A percentile compares a stretch with the other conserved stretches of the same genome.
Evolutionary conservation across 2,797 vertebrate genomes (phyloP).

Genomic region (Rachycentron canadum): DNA sequence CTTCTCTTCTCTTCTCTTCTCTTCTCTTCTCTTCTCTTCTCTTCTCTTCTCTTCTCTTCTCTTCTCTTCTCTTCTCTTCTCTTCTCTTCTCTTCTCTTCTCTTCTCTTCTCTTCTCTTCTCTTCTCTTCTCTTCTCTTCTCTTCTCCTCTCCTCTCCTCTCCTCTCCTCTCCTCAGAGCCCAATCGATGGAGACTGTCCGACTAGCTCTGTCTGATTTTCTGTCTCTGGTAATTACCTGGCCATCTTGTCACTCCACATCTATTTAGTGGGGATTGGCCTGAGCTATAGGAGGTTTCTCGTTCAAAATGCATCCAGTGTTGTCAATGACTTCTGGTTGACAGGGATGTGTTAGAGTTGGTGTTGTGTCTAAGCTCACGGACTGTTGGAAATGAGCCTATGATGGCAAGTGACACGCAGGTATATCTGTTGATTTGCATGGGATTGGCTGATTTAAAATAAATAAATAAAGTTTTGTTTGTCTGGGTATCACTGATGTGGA

Average conservation of each 20-base stretch:
- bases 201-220: constrained; percentile 45
- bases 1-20: constrained; percentile 4
- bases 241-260: constrained; percentile 52
- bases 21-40: constrained; percentile 30
- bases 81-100: constrained; percentile 1
- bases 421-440: constrained; percentile 16
- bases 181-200: constrained; percentile 45
- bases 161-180: constrained; percentile 26
- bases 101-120: no score
- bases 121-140: background rate
- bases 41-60: background rate
- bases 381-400: constrained; percentile 28
- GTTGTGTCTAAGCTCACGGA: constrained; percentile 15
- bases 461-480: background rate
- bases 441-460: constrained; percentile 14
- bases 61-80: background rate
- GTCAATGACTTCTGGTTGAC: constrained; percentile 27
- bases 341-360: constrained; percentile 1
- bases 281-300: constrained; percentile 30
- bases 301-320: constrained; percentile 46
- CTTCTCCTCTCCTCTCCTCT: constrained; percentile 12
- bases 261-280: constrained; percentile 46
- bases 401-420: constrained; percentile 37
- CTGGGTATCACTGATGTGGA: background rate
- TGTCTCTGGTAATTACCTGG: constrained; percentile 61